These are phyloP conservation scores for Brachymystax lenok DNA, from an alignment of 2,797 vertebrate species.

Conservation along the genomic window DNA sequence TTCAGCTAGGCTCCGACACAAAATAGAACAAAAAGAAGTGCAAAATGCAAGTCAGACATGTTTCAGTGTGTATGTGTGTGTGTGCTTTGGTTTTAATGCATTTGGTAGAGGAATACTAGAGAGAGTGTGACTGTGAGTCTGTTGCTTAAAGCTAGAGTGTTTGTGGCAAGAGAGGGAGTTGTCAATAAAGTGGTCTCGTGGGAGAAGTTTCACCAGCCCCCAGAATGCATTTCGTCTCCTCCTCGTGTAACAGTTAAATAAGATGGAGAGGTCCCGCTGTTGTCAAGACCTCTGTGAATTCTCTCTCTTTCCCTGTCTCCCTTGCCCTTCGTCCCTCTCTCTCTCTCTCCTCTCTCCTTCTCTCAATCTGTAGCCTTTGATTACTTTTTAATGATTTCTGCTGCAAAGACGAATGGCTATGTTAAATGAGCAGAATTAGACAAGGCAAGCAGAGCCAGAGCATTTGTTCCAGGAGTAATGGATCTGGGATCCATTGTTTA, in stretches of 20 bases:
- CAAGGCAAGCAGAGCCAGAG: conserved; percentile 69
- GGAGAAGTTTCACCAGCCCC: conserved; percentile 37
- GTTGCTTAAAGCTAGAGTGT: conserved; percentile 52
- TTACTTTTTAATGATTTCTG: conserved; percentile 86
- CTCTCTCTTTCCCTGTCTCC: conserved; percentile 31
- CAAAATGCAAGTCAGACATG: conserved; percentile 47
- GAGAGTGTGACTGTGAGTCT: conserved; percentile 11
- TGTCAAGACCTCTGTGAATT: conserved; percentile 18
- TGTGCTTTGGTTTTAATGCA: neutral
- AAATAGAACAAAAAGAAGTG: conserved; percentile 21
- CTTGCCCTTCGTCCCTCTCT: conserved; percentile 33
- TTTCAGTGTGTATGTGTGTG: conserved; percentile 17
- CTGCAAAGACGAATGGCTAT: conserved; percentile 79
- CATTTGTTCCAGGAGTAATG: conserved; percentile 79
- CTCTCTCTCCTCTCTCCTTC: conserved; percentile 34
- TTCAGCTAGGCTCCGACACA: conserved; percentile 42
- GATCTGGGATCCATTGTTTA: conserved; percentile 73
- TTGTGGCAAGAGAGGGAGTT: conserved; percentile 28
- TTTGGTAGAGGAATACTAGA: conserved; percentile 2
- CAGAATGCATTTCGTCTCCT: conserved; percentile 26
- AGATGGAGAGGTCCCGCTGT: conserved; percentile 54
- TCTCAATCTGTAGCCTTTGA: conserved; percentile 76
- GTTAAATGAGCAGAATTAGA: conserved; percentile 83
- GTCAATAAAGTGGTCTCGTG: too few relatives aligned
- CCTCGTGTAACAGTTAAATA: conserved; percentile 60